Evolutionary conservation across 2,888 invertebrate genomes (phyloP).

Genomic region (Himalopsyche kuldschensis): DNA sequence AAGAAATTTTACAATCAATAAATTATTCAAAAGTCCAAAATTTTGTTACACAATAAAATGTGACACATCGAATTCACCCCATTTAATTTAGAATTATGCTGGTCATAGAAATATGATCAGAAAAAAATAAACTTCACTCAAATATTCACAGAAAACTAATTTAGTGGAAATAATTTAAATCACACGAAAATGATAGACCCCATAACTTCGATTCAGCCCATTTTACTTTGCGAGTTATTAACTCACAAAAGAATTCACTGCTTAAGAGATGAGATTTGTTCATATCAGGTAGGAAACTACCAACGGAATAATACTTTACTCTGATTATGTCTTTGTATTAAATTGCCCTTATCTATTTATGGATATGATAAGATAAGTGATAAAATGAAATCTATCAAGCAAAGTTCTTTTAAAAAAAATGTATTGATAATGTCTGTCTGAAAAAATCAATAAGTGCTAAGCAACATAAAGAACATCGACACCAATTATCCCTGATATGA

Average conservation of each 20-base stretch:
- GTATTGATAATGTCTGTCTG: not conserved
- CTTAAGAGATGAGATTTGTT: not conserved
- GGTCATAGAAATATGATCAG: not conserved
- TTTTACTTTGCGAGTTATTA: constrained; percentile 12
- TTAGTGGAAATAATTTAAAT: constrained; percentile 8
- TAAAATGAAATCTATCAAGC: not conserved
- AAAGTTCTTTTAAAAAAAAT: not conserved
- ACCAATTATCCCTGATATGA: no score
- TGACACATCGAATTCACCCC: not conserved
- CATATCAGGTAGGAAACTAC: constrained; percentile 2
- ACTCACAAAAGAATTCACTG: constrained; percentile 9
- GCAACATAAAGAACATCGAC: no score
- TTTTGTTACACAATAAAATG: not conserved
- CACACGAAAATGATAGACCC: constrained; percentile 10
- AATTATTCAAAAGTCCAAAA: not conserved
- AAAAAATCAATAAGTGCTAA: not conserved
- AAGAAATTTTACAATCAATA: not conserved
- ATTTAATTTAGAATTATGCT: not conserved
- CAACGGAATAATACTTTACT: not conserved
- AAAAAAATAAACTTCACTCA: not conserved
- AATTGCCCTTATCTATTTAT: not conserved
- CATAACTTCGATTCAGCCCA: constrained; percentile 23
- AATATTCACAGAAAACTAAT: not conserved
- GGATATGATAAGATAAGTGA: not conserved
- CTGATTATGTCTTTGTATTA: not conserved